These are phyloP conservation scores for Drosophila anomalata DNA, from an alignment of 2,888 invertebrate genomes.

Conservation along the genomic window DNA sequence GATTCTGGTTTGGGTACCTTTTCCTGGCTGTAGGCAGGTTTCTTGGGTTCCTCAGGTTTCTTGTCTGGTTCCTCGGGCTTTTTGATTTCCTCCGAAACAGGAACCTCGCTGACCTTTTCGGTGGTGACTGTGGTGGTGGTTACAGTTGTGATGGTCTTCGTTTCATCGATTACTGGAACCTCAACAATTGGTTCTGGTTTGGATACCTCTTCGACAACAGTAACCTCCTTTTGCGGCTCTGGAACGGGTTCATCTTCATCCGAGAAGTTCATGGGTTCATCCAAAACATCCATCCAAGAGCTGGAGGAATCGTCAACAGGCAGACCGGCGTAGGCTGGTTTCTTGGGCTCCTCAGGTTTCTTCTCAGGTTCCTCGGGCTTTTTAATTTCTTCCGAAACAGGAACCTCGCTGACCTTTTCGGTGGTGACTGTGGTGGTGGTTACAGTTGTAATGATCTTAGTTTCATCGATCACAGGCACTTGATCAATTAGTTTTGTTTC, in stretches of 20 bases:
- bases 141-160: too few species aligned
- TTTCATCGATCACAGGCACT: constrained; percentile 19
- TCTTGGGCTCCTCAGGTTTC: constrained; percentile 26
- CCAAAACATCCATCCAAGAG: constrained; percentile 80
- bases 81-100: constrained; percentile 7
- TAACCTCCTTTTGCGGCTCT: neutral
- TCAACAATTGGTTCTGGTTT: too few species aligned
- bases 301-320: constrained; percentile 77
- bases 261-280: constrained; percentile 70
- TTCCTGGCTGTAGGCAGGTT: constrained; percentile 1
- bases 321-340: constrained; percentile 70
- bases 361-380: constrained; percentile 25
- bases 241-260: constrained; percentile 46
- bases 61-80: constrained; percentile 3
- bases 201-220: neutral
- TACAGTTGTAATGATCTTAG: constrained; percentile 22
- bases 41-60: constrained; percentile 1
- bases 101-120: constrained; percentile 18
- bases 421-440: constrained; percentile 13
- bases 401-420: neutral
- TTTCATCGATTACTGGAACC: too few species aligned
- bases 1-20: neutral
- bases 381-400: constrained; percentile 11
- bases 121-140: constrained; percentile 9
- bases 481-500: constrained; percentile 16